A percentile compares a stretch with the other conserved stretches of the same genome.
phyloP scores from a whole-genome alignment of 1,140 invertebrate species.

The Gonatopus flavifemur region DNA sequence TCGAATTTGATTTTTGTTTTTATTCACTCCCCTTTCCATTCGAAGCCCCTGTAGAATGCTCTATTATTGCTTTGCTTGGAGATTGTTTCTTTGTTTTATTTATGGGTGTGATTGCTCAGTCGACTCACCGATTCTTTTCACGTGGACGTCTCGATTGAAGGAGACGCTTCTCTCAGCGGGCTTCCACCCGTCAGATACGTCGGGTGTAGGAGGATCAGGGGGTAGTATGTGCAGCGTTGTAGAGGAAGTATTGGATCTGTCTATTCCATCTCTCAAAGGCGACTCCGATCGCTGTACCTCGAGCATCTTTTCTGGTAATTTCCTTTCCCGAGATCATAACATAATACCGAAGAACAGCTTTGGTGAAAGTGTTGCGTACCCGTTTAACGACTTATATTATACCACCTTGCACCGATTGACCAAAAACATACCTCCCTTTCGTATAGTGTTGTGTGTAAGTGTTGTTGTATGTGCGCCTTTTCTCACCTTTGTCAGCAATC shows the following conservation, averaged over 20 bases:
- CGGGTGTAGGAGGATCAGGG: constrained; percentile 25
- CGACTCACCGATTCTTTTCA: constrained; percentile 82
- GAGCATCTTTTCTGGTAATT: constrained; percentile 56
- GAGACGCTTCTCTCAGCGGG: constrained; percentile 71
- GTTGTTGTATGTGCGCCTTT: too few species aligned
- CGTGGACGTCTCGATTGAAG: constrained; percentile 86
- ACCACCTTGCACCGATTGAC: too few species aligned
- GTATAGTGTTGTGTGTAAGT: too few species aligned
- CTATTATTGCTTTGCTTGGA: constrained; percentile 13
- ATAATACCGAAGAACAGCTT: constrained; percentile 18
- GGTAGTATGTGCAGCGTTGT: constrained; percentile 27
- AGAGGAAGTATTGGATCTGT: constrained; percentile 33
- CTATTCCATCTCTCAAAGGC: constrained; percentile 54
- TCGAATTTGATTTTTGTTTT: too few species aligned
- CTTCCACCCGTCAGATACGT: constrained; percentile 35
- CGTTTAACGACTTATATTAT: too few species aligned
- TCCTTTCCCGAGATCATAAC: constrained; percentile 42
- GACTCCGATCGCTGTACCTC: constrained; percentile 62
- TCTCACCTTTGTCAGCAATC: too few species aligned
- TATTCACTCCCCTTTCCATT: too few species aligned
- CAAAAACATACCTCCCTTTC: too few species aligned
- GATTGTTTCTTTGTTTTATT: constrained; percentile 14
- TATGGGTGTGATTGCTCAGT: constrained; percentile 49
- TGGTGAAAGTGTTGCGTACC: too few species aligned
- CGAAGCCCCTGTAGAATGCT: too few species aligned